Evolutionary conservation across 2,888 invertebrate species (phyloP).

Genomic region (Sepioteuthis lessoniana): DNA sequence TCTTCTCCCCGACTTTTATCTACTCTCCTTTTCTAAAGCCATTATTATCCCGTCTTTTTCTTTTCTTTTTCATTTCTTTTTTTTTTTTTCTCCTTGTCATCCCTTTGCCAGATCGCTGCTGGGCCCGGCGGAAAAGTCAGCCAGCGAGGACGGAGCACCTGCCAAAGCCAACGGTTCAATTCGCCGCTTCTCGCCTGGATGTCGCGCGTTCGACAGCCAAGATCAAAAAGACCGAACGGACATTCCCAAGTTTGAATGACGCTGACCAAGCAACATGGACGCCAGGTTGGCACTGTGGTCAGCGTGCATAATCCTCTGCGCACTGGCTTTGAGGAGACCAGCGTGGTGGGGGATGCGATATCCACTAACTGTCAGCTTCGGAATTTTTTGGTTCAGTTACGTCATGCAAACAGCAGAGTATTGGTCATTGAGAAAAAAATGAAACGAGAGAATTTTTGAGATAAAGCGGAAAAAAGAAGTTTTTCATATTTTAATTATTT

Average conservation of each 20-base stretch:
- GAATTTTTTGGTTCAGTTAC: background rate
- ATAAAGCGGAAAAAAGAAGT: no score
- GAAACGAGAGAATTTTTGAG: no score
- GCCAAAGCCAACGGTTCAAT: slow-evolving; percentile 33
- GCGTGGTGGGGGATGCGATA: background rate
- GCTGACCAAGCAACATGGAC: background rate
- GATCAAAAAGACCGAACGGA: background rate
- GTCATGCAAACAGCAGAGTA: no score
- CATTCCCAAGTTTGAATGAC: slow-evolving; percentile 9
- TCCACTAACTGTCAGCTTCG: background rate
- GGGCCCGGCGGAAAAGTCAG: background rate
- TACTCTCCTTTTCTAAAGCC: no score
- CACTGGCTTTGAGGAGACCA: background rate
- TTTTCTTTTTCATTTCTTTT: background rate
- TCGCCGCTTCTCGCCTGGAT: slow-evolving; percentile 8
- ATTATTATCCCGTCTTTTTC: background rate
- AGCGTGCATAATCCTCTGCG: slow-evolving; percentile 1
- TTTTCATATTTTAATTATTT: background rate
- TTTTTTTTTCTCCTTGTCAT: background rate
- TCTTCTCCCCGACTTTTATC: no score
- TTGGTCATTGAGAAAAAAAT: no score
- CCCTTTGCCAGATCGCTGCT: slow-evolving; percentile 21
- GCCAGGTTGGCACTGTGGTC: slow-evolving; percentile 21
- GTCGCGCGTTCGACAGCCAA: background rate
- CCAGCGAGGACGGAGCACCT: slow-evolving; percentile 8